Conservation (phyloP, 35 echinoderm and acorn worm genomes). For the Holothuria glaberrima region DNA sequence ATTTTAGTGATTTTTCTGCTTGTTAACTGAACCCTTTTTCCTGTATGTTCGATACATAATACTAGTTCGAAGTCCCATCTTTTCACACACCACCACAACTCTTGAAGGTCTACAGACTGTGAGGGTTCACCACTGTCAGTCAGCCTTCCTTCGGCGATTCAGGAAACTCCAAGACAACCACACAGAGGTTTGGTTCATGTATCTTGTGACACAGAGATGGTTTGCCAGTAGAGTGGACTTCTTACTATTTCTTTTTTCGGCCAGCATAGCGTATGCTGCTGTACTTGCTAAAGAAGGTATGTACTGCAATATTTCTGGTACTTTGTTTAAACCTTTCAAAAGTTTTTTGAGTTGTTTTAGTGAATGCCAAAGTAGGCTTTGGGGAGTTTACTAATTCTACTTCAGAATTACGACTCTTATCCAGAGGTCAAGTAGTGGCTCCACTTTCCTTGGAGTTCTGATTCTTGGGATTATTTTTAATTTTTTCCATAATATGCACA, state of each 20-base stretch:
- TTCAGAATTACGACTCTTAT: too few relatives aligned
- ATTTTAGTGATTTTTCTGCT: not conserved
- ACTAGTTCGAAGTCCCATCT: conserved; percentile 86
- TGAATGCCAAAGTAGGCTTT: too few relatives aligned
- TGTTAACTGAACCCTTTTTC: too few relatives aligned
- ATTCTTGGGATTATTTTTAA: too few relatives aligned
- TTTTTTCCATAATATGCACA: too few relatives aligned
- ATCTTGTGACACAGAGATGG: conserved; percentile 74
- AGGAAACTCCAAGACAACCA: conserved; percentile 76
- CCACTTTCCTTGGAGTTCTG: too few relatives aligned
- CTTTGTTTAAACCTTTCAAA: too few relatives aligned
- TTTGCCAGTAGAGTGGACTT: conserved; percentile 76
- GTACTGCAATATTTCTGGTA: too few relatives aligned
- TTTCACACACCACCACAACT: conserved; percentile 86
- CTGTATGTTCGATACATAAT: not conserved
- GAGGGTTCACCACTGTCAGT: conserved; percentile 65
- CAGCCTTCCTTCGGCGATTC: conserved; percentile 71
- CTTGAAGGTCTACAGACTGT: conserved; percentile 79
- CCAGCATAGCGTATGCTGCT: conserved; percentile 54
- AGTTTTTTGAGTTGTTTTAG: too few relatives aligned
- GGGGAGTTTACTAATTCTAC: too few relatives aligned
- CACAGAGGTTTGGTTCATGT: conserved; percentile 88
- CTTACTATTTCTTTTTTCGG: conserved; percentile 69
- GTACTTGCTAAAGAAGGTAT: conserved; percentile 76
- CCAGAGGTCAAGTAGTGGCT: too few relatives aligned